Conservation (phyloP, 2,888 invertebrate genomes). For the Argyra leucocephala region DNA sequence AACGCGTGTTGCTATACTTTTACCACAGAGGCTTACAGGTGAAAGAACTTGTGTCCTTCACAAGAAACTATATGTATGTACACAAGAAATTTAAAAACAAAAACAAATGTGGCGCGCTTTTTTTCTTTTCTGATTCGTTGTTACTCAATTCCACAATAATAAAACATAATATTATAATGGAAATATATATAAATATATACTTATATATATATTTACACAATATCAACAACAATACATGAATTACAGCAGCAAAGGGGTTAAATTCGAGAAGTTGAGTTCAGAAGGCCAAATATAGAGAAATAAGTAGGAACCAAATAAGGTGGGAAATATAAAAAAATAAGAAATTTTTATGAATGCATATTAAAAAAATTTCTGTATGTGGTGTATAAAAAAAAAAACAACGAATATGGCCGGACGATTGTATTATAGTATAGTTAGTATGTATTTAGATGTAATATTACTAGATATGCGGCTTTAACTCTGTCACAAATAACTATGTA, state of each 20-base stretch:
- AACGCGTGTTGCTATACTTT: neutral
- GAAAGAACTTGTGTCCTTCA: slow-evolving; percentile 26
- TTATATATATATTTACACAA: neutral
- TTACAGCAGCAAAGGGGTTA: neutral
- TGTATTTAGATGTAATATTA: too few relatives aligned
- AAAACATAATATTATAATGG: too few relatives aligned
- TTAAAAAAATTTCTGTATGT: too few relatives aligned
- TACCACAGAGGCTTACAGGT: slow-evolving; percentile 17
- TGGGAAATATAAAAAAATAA: too few relatives aligned
- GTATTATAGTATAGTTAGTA: too few relatives aligned
- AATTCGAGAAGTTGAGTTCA: neutral
- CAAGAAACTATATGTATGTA: slow-evolving; percentile 9
- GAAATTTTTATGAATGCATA: too few relatives aligned
- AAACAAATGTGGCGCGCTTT: slow-evolving; percentile 9
- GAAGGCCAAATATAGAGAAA: neutral
- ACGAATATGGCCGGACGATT: too few relatives aligned
- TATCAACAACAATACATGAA: neutral
- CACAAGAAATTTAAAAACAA: neutral
- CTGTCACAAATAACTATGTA: too few relatives aligned
- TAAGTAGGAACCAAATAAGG: too few relatives aligned
- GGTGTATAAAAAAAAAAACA: too few relatives aligned
- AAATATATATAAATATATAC: neutral
- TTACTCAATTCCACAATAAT: neutral
- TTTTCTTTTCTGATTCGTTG: slow-evolving; percentile 7
- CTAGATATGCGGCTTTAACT: too few relatives aligned